Base-by-base conservation (phyloP, 2,113 vertebrate species). In the Albula glossodonta region DNA sequence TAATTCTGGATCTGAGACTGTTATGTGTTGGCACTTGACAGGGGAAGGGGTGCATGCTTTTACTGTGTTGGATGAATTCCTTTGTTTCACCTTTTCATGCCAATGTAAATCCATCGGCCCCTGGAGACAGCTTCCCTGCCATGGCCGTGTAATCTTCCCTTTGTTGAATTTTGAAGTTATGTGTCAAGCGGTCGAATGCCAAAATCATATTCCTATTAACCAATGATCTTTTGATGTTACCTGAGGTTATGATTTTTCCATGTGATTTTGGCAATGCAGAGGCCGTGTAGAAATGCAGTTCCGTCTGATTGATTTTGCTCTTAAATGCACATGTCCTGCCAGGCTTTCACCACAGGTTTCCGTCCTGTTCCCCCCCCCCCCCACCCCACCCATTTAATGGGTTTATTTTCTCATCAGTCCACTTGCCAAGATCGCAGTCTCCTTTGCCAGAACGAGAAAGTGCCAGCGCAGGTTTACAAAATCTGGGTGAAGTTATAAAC, bases 1-100 rank as follows among this genome's bases (percentile, higher is more conserved):
- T 87, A 88, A 83, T 90, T 91, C 90, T 90, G 80, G 83, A 82
- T 51, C 13, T 19, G 83, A 86, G 84, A 84, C 60, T 82, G 81
- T 84, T 56, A 83, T 85, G 81, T 74, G 83, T 70, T 63, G 77
- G 87, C 77, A 86, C 79, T 53, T 84, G 22, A 82, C 79, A 83
- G 60, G n/a, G 25, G 82, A 80, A 74, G 51, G 31, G n/a, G 83
- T 53, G 80, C 80, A 79, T 63, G 52, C 52, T 52, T 63, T 63
- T 82, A 41, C 10, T 8, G 12, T 15, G 56, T 80, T 60, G 49
- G 17, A 9, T 88, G 70, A 9, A 53, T 81, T 86, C 85, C 41
- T 88, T 83, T 49, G 87, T 91, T 89, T 49, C 81, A 82, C 19
- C 49, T 84, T 82, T 90, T 41, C 81, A 12, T 56, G 49, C 15